Evolutionary conservation across 2,888 invertebrate genomes (phyloP).

Genomic region (Thecophora atra): DNA sequence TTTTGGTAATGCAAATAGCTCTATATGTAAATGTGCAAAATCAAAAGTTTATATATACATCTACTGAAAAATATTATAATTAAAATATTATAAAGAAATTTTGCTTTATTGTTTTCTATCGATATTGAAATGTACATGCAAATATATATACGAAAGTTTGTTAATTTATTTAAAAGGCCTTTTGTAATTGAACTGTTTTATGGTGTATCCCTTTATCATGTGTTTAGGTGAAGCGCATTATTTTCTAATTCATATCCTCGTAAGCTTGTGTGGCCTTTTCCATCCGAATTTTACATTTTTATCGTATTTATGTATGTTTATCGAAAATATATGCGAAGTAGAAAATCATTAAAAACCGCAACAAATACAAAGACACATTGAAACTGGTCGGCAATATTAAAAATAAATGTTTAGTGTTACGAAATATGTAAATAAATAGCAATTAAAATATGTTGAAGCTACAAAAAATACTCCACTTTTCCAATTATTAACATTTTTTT

Average conservation of each 20-base stretch:
- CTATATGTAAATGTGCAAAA: conserved; percentile 37
- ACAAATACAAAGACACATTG: no score
- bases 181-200: no score
- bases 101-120: no score
- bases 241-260: not conserved
- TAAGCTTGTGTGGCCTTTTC: conserved; percentile 11
- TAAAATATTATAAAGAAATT: conserved; percentile 9
- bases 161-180: conserved; percentile 20
- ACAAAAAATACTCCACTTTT: no score
- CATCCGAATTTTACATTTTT: not conserved
- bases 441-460: no score
- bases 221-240: not conserved
- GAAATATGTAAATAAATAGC: no score
- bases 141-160: conserved; percentile 16
- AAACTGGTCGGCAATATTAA: no score
- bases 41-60: conserved; percentile 19
- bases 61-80: conserved; percentile 26
- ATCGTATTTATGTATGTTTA: no score
- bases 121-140: conserved; percentile 15
- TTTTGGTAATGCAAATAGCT: conserved; percentile 55
- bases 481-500: no score
- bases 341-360: no score
- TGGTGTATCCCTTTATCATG: no score
- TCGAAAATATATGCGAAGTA: not conserved
- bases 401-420: no score